Percentiles rank a stretch among this genome's conserved stretches.
phyloP scores from a whole-genome alignment of 2,797 vertebrate species.

The Chelon auratus region DNA sequence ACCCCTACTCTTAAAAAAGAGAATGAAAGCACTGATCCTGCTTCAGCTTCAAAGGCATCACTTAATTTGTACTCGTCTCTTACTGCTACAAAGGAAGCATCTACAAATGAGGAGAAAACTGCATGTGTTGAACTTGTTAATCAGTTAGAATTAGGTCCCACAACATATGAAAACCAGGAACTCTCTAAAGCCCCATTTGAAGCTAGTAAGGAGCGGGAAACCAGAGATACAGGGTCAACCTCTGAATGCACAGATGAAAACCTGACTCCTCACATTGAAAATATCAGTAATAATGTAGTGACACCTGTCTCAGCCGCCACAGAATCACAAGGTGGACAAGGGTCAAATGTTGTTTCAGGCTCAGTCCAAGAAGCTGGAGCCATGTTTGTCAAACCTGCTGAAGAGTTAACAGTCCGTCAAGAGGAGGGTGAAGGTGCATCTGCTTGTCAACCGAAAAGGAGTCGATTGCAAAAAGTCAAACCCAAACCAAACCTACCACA shows the following conservation, averaged over 20 bases:
- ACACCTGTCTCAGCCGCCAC: background rate
- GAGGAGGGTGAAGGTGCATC: background rate
- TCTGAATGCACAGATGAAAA: slow-evolving; percentile 13
- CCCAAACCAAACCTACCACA: slow-evolving; percentile 50
- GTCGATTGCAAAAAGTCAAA: slow-evolving; percentile 39
- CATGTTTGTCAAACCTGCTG: background rate
- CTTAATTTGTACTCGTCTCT: background rate
- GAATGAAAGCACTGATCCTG: background rate
- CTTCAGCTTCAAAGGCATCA: background rate
- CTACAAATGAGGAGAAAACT: slow-evolving; percentile 19
- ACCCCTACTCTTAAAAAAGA: background rate
- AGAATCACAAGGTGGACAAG: slow-evolving; percentile 5
- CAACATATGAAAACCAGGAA: slow-evolving; percentile 18
- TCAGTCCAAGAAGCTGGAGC: slow-evolving; percentile 7
- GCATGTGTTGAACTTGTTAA: background rate
- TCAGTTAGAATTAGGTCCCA: background rate
- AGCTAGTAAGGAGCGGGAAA: slow-evolving; percentile 24
- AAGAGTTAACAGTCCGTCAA: slow-evolving; percentile 24
- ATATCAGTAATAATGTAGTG: background rate
- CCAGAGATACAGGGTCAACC: background rate
- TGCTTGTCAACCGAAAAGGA: background rate
- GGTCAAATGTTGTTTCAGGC: background rate
- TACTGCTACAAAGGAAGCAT: background rate
- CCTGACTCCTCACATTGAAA: background rate
- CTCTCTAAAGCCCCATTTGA: slow-evolving; percentile 49